Evolutionary conservation across 2,113 vertebrate species (phyloP), one percentile per base, ranked within the genome.

Genomic region (Hymenochirus boettgeri): DNA sequence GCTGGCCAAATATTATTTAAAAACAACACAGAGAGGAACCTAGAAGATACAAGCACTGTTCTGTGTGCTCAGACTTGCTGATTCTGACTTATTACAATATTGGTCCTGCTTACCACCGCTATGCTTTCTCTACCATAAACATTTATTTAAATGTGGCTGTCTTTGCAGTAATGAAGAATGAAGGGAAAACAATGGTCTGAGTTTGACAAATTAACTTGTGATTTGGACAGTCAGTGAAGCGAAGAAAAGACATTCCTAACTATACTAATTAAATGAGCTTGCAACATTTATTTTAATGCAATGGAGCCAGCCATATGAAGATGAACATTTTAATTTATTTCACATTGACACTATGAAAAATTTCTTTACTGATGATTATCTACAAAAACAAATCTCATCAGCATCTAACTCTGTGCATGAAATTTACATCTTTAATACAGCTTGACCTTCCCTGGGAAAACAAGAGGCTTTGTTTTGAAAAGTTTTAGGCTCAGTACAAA

Each of bases 241-340:
- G 83, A 76, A 79, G 83, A 86, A 86, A 83, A 89, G 86, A 88
- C 87, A 89, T 88, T 89, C 85, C 86, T 87, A 89, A 89, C 87
- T 88, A 89, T 91, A 89, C 87, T 90, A 90, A 90, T 91, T 89
- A 90, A 91, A 89, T 89, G 89, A 89, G 88, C 86, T 91, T 86
- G 84, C 87, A 90, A 88, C 89, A 91, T 88, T 89, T 90, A 89
- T 90, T 91, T 89, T 90, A 91, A 90, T 91, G 87, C 87, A 88
- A 87, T 89, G 86, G 88, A 90, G 86, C 76, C 88, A 91, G 82
- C 86, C 88, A 85, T 84, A 90, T 89, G 88, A 90, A 89, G 88
- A 91, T 86, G 88, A 90, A 91, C 88, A 89, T 91, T 91, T 89
- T 90, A 91, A 91, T 91, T 90, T 89, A 89, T 90, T 90, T 91